Base-by-base conservation (phyloP, 64 coral and sea anemone genomes). In the Pocillopora damicornis region DNA sequence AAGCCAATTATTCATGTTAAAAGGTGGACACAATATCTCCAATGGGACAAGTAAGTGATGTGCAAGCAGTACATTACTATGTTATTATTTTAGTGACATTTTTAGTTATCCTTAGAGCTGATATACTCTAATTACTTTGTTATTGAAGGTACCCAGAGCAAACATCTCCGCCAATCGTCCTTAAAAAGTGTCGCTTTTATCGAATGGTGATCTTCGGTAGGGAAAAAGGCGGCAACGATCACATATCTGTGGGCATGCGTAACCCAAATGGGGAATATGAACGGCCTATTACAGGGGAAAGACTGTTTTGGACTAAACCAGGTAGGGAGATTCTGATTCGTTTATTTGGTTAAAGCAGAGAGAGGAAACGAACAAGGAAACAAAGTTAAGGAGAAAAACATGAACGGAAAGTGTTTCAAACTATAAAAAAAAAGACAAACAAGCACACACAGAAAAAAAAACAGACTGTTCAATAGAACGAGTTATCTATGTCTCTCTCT, bases 221-320 rank as follows among this genome's bases (percentile, higher is more conserved):
- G 0, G 30, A 30, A 30, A 30, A 30, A 30, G 30, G 30, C 30
- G 30, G 30, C 30, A 30, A 30, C 30, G 30, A 30, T 30, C 30
- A 30, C 0, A 30, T 30, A 30, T 30, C 30, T 30, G 30, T 30
- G 30, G 30, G 30, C 30, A 30, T 30, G 30, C 30, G 30, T 30
- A 30, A 30, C 30, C 30, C 30, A 30, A 30, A 30, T 30, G 30
- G 30, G 30, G 30, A 30, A 30, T 30, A 30, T 30, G 66, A 88
- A 60, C 51, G 76, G 4, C 91, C 91, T 58, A 92, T 92, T 75
- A 5, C 22, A 38, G 77, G 66, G 66, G 35, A 22, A 59, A 88
- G 87, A 23, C 77, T 92, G 35, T 92, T 81, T 62, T 88, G 84
- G 83, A 87, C 74, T 42, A 64, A 88, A 26, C 91, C 91, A 60